Conservation (phyloP, 2,888 invertebrate genomes). For the Toxonevra muliebris region DNA sequence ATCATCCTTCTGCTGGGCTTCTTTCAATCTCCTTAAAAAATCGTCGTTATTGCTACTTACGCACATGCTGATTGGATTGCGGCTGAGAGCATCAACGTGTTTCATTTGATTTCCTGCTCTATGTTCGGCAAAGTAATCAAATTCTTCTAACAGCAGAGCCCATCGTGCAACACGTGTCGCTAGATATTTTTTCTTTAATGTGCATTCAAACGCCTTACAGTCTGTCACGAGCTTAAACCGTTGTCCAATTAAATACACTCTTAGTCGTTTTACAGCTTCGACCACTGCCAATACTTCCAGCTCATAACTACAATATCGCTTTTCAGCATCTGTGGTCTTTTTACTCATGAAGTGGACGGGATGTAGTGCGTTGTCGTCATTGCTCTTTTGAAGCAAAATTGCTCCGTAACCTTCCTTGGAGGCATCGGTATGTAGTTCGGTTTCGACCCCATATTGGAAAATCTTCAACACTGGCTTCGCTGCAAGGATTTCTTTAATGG, state of each 20-base stretch:
- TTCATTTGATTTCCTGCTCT: too few species aligned
- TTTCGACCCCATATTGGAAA: slow-evolving; percentile 16
- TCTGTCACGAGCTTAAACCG: background rate
- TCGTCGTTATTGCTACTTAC: too few species aligned
- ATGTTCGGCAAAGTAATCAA: too few species aligned
- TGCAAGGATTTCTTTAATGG: background rate
- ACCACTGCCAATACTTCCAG: slow-evolving; percentile 45
- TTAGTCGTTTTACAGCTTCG: slow-evolving; percentile 43
- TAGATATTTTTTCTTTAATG: slow-evolving; percentile 2
- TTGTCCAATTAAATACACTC: slow-evolving; percentile 29
- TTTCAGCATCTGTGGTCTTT: slow-evolving; percentile 33
- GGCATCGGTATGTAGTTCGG: slow-evolving; percentile 42
- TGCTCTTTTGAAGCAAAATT: slow-evolving; percentile 37
- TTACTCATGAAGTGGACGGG: slow-evolving; percentile 38
- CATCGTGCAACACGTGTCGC: slow-evolving; percentile 31
- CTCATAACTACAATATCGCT: slow-evolving; percentile 25
- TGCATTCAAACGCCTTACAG: slow-evolving; percentile 7
- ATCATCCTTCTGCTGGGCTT: too few species aligned
- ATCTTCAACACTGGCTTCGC: background rate
- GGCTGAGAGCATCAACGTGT: too few species aligned
- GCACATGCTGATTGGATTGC: too few species aligned
- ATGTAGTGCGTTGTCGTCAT: slow-evolving; percentile 30
- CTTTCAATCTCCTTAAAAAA: too few species aligned
- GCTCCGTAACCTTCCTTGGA: slow-evolving; percentile 40
- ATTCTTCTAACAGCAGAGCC: too few species aligned